phyloP scores from a whole-genome alignment of 2,888 invertebrate species.

The Ernsta delagoae region DNA sequence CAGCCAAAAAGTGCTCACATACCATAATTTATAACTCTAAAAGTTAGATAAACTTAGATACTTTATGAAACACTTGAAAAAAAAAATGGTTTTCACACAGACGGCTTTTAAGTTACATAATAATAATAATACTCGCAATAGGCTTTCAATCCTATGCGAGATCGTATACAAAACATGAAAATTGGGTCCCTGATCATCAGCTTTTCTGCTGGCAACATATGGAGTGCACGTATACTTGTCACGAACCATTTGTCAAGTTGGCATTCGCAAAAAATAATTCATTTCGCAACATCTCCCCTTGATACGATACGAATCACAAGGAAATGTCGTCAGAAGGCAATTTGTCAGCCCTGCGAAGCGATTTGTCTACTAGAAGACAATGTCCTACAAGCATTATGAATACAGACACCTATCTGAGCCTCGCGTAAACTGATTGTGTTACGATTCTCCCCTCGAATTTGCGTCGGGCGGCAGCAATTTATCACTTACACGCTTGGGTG shows the following conservation, averaged over 20 bases:
- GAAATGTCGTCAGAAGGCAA: slow-evolving; percentile 22
- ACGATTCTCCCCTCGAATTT: slow-evolving; percentile 80
- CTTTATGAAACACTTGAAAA: too few relatives aligned
- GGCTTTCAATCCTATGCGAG: background rate
- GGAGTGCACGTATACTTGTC: background rate
- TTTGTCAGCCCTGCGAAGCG: slow-evolving; percentile 27
- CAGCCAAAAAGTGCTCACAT: background rate
- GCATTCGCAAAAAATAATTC: slow-evolving; percentile 17
- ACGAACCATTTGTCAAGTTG: slow-evolving; percentile 15
- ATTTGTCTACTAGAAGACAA: slow-evolving; percentile 36
- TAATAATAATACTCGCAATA: too few relatives aligned
- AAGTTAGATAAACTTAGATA: background rate
- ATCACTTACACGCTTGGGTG: slow-evolving; percentile 66
- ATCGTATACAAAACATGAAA: background rate
- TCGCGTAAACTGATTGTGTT: slow-evolving; percentile 76
- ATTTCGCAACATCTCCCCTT: slow-evolving; percentile 15
- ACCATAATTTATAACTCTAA: background rate
- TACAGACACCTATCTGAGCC: slow-evolving; percentile 70
- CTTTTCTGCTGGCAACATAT: background rate
- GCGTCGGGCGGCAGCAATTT: slow-evolving; percentile 78
- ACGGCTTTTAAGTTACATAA: too few relatives aligned
- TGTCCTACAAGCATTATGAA: slow-evolving; percentile 39
- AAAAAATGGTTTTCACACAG: too few relatives aligned
- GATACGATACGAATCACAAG: slow-evolving; percentile 25
- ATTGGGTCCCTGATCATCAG: background rate